Evolutionary conservation across 2,113 vertebrate species (phyloP).

Genomic region (Azemiops feae): DNA sequence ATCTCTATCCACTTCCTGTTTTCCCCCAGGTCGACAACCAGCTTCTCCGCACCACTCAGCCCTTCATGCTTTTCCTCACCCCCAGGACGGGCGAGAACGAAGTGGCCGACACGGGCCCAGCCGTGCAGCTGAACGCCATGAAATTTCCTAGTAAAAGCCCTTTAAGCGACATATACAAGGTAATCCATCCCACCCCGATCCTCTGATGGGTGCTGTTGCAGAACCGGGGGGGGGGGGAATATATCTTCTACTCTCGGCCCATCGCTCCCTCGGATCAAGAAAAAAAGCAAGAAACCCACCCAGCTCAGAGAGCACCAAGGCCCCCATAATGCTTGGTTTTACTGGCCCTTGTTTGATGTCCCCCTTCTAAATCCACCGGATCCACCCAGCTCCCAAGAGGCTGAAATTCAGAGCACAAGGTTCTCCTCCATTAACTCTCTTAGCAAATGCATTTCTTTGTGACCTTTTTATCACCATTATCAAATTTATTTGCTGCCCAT

Average conservation of each 20-base stretch:
- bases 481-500: not conserved
- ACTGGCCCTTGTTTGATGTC: not conserved
- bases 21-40: conserved; percentile 91
- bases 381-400: no score
- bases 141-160: conserved; percentile 90
- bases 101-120: conserved; percentile 76
- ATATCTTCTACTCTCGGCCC: not conserved
- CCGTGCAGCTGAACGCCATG: conserved; percentile 89
- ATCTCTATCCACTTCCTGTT: rapidly evolving
- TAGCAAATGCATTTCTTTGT: not conserved
- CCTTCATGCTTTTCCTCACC: conserved; percentile 89
- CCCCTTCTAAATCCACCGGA: not conserved
- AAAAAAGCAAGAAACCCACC: no score
- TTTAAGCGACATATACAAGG: conserved; percentile 95
- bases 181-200: conserved; percentile 44
- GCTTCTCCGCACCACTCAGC: conserved; percentile 88
- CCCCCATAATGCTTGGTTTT: no score
- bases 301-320: no score
- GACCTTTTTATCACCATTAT: not conserved
- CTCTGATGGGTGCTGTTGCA: not conserved
- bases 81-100: conserved; percentile 76
- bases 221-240: no score
- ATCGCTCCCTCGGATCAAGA: no score
- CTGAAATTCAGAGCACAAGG: not conserved
- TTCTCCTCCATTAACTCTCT: not conserved